Base-by-base conservation (phyloP, 2,888 invertebrate species). In the Macroteleia sp. region DNA sequence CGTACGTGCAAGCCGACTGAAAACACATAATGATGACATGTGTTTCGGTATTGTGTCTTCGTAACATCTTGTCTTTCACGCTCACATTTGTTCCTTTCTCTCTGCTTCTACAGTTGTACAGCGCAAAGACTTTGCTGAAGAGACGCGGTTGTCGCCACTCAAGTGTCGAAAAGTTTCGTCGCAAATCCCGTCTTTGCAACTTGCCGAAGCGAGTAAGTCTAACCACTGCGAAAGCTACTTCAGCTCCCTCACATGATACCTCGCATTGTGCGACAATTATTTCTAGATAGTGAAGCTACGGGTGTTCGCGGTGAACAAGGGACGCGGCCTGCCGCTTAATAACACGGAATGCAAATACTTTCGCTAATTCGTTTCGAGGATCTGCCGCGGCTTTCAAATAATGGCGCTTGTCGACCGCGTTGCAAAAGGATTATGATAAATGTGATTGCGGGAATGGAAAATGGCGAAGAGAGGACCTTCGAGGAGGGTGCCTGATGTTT, bases 251-350 rank as follows among this genome's bases (percentile, higher is more conserved):
- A 44, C n/a, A 54, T 25, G 54, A 41, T 46, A 22, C 30, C 52
- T 19, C 54, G 52, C 74, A 52, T 61, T 48, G 57, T 42, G 61
- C 75, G 62, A 67, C 50, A 62, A 76, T 76, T 69, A 76, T 76
- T 76, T 62, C 62, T 42, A 62, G 41, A 57, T 42, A 46, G 22
- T 36, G 56, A 54, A 10, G 17, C 57, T 16, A 1, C n/a, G 39
- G 19, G 28, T 17, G 39, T 1, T 22, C 8, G 28, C 9, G 25
- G 28, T 48, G 32, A 22, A 4, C 12, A 30, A 17, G 34, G 34
- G 20, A 22, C 20, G 22, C 16, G 30, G 54, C 17, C 34, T 25
- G 9, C 52, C n/a, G 22, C 32, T 52, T 50, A 8, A n/a, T 41
- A 64, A 50, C 42, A 28, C 70, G 36, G 36, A 42, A 66, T 59